A percentile compares a stretch with the other conserved stretches of the same genome.
Evolutionary conservation across 1,140 invertebrate genomes (phyloP).

Genomic region (Telenomus remus): DNA sequence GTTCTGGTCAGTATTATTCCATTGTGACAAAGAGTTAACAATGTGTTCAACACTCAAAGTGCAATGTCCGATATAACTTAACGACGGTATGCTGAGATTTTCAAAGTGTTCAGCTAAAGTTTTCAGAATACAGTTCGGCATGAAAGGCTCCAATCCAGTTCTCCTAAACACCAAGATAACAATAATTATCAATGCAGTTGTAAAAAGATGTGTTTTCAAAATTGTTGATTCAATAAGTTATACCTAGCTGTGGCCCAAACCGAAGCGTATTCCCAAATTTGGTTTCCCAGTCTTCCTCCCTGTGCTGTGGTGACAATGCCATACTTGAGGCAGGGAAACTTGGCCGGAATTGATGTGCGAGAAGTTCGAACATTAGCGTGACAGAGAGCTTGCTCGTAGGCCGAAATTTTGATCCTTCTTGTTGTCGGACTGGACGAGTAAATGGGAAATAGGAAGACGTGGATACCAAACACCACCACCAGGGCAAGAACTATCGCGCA

Average conservation of each 20-base stretch:
- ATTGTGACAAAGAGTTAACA: slow-evolving; percentile 75
- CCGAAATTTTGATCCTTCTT: slow-evolving; percentile 69
- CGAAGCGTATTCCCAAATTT: slow-evolving; percentile 81
- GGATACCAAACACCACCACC: slow-evolving; percentile 78
- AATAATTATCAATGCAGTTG: too few species aligned
- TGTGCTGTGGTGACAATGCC: slow-evolving; percentile 78
- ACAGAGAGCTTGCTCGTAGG: slow-evolving; percentile 77
- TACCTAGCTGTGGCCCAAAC: slow-evolving; percentile 77
- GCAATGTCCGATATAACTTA: slow-evolving; percentile 78
- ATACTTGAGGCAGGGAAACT: slow-evolving; percentile 74
- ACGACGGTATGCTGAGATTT: slow-evolving; percentile 76
- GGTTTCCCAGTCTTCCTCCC: slow-evolving; percentile 80
- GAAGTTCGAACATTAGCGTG: slow-evolving; percentile 72
- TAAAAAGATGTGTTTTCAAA: too few species aligned
- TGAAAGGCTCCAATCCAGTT: slow-evolving; percentile 78
- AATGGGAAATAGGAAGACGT: slow-evolving; percentile 79
- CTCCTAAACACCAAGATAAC: slow-evolving; percentile 59
- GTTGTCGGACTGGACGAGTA: slow-evolving; percentile 73
- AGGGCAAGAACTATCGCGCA: slow-evolving; percentile 78
- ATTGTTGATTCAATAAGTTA: slow-evolving; percentile 1
- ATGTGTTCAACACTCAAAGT: slow-evolving; percentile 73
- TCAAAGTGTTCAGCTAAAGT: slow-evolving; percentile 77
- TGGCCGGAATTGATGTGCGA: slow-evolving; percentile 64
- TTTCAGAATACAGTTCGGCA: slow-evolving; percentile 77
- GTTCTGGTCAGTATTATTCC: slow-evolving; percentile 78